Percentiles rank a stretch among this genome's conserved stretches.
These are phyloP conservation scores for Bovichtus variegatus DNA, from an alignment of 2,797 vertebrate species.

Conservation along the genomic window DNA sequence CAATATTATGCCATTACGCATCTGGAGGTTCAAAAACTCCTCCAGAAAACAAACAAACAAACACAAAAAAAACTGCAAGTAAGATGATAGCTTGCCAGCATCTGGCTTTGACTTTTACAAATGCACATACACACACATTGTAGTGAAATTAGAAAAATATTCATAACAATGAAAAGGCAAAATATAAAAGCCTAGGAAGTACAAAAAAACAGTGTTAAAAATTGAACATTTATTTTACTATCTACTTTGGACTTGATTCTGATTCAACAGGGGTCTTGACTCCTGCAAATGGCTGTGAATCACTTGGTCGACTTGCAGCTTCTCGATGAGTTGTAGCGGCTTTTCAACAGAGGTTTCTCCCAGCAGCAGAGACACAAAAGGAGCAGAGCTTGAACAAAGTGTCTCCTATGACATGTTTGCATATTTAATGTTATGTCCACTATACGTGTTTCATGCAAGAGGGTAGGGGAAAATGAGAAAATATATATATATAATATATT, in stretches of 20 bases:
- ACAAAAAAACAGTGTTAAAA: not conserved
- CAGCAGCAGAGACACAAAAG: not conserved
- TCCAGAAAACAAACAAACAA: not conserved
- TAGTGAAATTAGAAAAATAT: not conserved
- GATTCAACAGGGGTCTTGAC: not conserved
- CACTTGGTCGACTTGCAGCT: not conserved
- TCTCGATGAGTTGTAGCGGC: not conserved
- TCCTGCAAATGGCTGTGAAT: not conserved
- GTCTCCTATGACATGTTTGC: constrained; percentile 1
- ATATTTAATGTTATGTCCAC: constrained; percentile 17
- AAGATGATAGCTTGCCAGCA: not conserved
- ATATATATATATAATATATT: constrained; percentile 50
- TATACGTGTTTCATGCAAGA: not conserved
- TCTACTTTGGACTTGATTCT: not conserved
- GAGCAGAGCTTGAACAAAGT: not conserved
- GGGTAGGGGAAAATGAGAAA: not conserved
- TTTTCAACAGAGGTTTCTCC: constrained; percentile 3
- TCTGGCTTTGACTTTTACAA: not conserved
- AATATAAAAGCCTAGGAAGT: not conserved
- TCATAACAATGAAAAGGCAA: not conserved
- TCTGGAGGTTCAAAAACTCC: not conserved
- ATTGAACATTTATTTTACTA: too few relatives aligned
- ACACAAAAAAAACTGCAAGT: not conserved
- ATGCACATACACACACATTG: not conserved
- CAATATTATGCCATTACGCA: not conserved